Evolutionary conservation across 1,140 invertebrate species (phyloP).

Genomic region (Cydia fagiglandana): DNA sequence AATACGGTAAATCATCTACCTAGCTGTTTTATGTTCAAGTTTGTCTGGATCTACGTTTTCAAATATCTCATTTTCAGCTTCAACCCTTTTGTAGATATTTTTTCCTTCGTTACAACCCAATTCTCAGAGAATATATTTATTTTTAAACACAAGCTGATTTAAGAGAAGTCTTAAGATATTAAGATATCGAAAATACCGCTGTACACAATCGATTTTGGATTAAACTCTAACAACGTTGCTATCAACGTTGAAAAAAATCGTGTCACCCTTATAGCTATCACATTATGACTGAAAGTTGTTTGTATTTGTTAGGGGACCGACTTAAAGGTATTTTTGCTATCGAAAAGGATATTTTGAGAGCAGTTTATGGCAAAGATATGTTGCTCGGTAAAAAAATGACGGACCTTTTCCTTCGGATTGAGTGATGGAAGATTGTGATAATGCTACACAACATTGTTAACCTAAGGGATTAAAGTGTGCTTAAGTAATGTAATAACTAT

Average conservation of each 20-base stretch:
- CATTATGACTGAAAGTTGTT: neutral
- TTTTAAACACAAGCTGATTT: neutral
- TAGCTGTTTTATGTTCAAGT: too few species aligned
- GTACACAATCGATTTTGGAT: slow-evolving; percentile 27
- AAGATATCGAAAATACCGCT: slow-evolving; percentile 25
- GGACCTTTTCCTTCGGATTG: slow-evolving; percentile 28
- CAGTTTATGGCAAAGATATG: slow-evolving; percentile 30
- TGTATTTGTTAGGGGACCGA: neutral
- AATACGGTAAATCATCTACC: too few species aligned
- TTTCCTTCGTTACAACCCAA: neutral
- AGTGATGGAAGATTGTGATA: slow-evolving; percentile 22
- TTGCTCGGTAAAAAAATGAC: slow-evolving; percentile 28
- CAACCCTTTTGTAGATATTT: neutral
- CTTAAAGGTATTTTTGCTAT: slow-evolving; percentile 7
- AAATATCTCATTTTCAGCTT: neutral
- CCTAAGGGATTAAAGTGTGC: neutral
- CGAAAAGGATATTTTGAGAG: slow-evolving; percentile 25
- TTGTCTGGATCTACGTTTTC: too few species aligned
- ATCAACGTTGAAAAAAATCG: neutral
- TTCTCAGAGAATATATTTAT: neutral
- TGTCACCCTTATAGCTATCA: neutral
- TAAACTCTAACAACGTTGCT: neutral
- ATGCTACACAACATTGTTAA: slow-evolving; percentile 14
- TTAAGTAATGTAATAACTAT: too few species aligned
- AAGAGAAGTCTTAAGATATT: neutral